These are phyloP conservation scores for Disparrhopalites patrizii DNA, from an alignment of 2,888 invertebrate genomes.

Conservation along the genomic window DNA sequence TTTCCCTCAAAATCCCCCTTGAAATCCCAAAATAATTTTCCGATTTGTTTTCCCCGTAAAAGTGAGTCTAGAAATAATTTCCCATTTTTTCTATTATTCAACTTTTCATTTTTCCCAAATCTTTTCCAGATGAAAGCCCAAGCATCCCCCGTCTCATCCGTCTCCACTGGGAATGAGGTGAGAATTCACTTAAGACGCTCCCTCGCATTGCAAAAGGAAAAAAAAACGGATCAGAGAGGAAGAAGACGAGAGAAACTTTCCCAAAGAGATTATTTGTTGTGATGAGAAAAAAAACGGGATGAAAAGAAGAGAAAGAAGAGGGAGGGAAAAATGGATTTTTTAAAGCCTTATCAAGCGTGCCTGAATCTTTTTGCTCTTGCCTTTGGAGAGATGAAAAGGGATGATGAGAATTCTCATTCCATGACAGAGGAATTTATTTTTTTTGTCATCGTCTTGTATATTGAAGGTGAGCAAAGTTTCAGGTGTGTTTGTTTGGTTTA, in stretches of 20 bases:
- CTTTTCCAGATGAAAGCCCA: too few species aligned
- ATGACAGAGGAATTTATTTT: not conserved
- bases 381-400: not conserved
- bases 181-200: not conserved
- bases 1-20: too few species aligned
- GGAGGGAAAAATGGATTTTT: not conserved
- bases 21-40: too few species aligned
- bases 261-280: not conserved
- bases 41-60: too few species aligned
- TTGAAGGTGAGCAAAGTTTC: slow-evolving; percentile 29
- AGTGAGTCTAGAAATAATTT: too few species aligned
- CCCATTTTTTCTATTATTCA: too few species aligned
- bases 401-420: slow-evolving; percentile 5
- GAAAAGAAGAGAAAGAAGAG: not conserved
- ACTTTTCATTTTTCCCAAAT: too few species aligned
- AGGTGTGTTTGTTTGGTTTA: slow-evolving; percentile 26
- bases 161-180: too few species aligned
- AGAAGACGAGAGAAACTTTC: not conserved
- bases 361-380: slow-evolving; percentile 31
- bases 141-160: too few species aligned
- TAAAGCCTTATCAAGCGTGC: slow-evolving; percentile 22
- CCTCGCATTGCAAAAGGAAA: not conserved
- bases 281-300: not conserved
- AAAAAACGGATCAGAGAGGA: not conserved
- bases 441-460: slow-evolving; percentile 3